Base-by-base conservation (phyloP, 2,888 invertebrate species). In the Drosophila subquinaria region DNA sequence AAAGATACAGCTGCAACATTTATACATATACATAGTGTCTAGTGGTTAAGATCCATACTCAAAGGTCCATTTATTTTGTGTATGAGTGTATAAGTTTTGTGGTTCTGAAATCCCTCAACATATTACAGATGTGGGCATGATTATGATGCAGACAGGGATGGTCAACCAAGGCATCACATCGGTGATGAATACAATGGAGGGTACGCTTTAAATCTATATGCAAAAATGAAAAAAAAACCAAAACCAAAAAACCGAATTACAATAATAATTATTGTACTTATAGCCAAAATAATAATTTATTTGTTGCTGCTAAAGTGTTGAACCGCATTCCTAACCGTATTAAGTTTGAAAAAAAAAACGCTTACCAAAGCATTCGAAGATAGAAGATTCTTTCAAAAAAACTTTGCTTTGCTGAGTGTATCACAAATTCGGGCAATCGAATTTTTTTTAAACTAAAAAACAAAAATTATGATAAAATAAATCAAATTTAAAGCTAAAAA, bases 101-200 rank as follows among this genome's bases (percentile, higher is more conserved):
- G 76, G 72, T 67, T 69, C 69, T 74, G 62, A 78, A 82, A 77
- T 66, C 60, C 68, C 82, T 91, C 83, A 91, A 75, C 88, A 84
- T 91, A 89, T 93, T 93, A 89, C 97, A 97, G 97, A 97, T 97
- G 97, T 97, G 94, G 97, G 97, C 95, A 97, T 97, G 97, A 97
- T 97, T 95, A 97, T 97, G 97, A 97, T 97, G 97, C 97, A 97
- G 96, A 95, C 97, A 94, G 97, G 97, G 95, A 97, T 97, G 97
- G 97, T 97, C 96, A 97, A 97, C 95, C 96, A 97, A 95, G 96
- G 95, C 94, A 94, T 95, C 94, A 96, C 96, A 95, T 95, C 95
- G 93, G 94, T 94, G 93, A 94, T 92, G 92, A 92, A 92, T 87
- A 91, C 92, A 91, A 89, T 95, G 94, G 96, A 97, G 95, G 97